Evolutionary conservation across 1,140 invertebrate genomes (phyloP).

Genomic region (Parapsyche elsis): DNA sequence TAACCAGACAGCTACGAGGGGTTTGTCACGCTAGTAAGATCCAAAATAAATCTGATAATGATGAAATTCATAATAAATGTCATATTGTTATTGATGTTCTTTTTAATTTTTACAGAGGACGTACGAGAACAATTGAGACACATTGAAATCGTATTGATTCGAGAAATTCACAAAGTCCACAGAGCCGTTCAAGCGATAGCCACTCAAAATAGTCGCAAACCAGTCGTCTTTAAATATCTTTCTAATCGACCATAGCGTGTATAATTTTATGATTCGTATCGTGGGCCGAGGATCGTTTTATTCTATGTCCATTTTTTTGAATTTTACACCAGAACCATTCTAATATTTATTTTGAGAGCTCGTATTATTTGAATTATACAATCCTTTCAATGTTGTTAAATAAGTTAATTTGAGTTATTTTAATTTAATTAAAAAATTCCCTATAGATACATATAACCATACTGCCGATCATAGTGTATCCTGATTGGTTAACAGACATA

Average conservation of each 20-base stretch:
- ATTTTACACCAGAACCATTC: no score
- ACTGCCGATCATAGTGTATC: no score
- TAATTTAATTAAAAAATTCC: no score
- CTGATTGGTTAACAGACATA: no score
- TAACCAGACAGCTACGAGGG: conserved; percentile 60
- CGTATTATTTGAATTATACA: no score
- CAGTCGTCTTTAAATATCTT: conserved; percentile 37
- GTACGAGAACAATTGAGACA: conserved; percentile 34
- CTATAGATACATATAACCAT: no score
- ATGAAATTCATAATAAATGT: neutral
- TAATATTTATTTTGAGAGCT: no score
- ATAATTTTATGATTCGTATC: no score
- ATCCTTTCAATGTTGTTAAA: no score
- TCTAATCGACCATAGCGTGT: conserved; percentile 19
- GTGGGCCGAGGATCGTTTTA: no score
- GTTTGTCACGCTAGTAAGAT: conserved; percentile 61
- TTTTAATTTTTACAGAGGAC: conserved; percentile 31
- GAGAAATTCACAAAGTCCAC: conserved; percentile 37
- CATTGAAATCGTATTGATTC: conserved; percentile 33
- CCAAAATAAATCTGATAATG: neutral
- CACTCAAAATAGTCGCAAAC: conserved; percentile 11
- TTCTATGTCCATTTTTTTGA: no score
- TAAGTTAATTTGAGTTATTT: no score
- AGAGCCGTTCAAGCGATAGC: neutral
- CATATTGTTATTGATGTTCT: neutral